These are phyloP conservation scores for Sorex fumeus DNA, from an alignment of 2,113 vertebrate genomes.

Conservation along the genomic window DNA sequence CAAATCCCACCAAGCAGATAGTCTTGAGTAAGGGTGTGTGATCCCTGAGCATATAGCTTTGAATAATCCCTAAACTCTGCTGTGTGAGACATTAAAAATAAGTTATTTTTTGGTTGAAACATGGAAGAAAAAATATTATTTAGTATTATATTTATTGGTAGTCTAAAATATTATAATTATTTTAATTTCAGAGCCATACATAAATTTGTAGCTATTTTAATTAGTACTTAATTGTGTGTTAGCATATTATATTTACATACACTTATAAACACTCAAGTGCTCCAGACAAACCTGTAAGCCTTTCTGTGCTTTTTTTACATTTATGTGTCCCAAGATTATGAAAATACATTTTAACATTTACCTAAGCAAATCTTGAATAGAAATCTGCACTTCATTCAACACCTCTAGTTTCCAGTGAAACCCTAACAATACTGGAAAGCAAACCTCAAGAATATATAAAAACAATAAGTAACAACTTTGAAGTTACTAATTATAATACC, in stretches of 20 bases:
- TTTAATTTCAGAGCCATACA: too few species aligned
- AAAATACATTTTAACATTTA: slow-evolving; percentile 36
- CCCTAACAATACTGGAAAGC: not conserved
- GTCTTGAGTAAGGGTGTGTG: too few species aligned
- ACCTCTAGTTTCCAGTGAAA: not conserved
- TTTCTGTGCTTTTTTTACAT: not conserved
- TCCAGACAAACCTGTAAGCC: not conserved
- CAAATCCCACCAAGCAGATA: too few species aligned
- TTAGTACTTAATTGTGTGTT: not conserved
- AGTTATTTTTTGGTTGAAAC: too few species aligned
- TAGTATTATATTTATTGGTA: too few species aligned
- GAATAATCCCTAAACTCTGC: too few species aligned
- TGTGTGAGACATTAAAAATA: too few species aligned
- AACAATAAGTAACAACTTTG: not conserved
- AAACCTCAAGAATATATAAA: not conserved
- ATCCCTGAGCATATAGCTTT: too few species aligned
- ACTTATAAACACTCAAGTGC: not conserved
- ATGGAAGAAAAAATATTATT: too few species aligned
- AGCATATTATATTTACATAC: not conserved
- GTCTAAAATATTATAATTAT: too few species aligned
- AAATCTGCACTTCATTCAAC: not conserved
- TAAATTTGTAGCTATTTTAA: not conserved
- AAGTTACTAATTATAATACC: not conserved
- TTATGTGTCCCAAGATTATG: not conserved
- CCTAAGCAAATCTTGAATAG: not conserved